phyloP scores from a whole-genome alignment of 2,797 vertebrate genomes.

The Crenichthys baileyi region DNA sequence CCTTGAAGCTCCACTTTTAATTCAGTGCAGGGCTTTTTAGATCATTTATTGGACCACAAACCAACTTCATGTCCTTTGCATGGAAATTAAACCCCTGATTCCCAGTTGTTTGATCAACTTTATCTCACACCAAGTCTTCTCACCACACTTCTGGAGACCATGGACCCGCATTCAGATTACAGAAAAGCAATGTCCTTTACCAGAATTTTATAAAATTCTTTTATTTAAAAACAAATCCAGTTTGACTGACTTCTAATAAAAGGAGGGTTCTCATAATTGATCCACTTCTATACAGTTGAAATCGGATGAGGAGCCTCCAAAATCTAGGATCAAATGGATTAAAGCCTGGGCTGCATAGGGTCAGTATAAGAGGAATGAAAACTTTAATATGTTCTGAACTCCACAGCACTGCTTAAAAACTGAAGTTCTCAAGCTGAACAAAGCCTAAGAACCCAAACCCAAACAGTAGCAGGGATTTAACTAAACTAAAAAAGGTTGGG shows the following conservation, averaged over 20 bases:
- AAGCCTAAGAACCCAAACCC: background rate
- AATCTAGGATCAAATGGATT: constrained; percentile 58
- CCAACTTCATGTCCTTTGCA: background rate
- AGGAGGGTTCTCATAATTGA: constrained; percentile 46
- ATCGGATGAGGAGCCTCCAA: constrained; percentile 33
- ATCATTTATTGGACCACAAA: constrained; percentile 13
- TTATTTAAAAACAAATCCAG: constrained; percentile 48
- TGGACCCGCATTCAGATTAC: background rate
- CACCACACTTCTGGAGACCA: too few relatives aligned
- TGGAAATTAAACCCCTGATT: constrained; percentile 25
- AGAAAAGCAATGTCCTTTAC: background rate
- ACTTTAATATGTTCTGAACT: constrained; percentile 35
- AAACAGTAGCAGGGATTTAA: background rate
- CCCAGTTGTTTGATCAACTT: background rate
- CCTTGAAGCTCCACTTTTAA: too few relatives aligned
- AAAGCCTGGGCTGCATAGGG: constrained; percentile 11
- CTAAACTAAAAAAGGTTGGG: background rate
- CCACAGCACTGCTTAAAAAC: constrained; percentile 13
- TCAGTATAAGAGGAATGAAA: constrained; percentile 41
- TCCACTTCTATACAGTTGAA: constrained; percentile 44
- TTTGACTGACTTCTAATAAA: constrained; percentile 57
- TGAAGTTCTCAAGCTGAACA: background rate
- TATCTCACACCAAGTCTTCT: background rate
- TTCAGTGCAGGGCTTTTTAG: background rate
- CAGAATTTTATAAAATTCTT: background rate